These are phyloP conservation scores for Amphipoea oculea DNA, from an alignment of 2,888 invertebrate species.

Conservation along the genomic window DNA sequence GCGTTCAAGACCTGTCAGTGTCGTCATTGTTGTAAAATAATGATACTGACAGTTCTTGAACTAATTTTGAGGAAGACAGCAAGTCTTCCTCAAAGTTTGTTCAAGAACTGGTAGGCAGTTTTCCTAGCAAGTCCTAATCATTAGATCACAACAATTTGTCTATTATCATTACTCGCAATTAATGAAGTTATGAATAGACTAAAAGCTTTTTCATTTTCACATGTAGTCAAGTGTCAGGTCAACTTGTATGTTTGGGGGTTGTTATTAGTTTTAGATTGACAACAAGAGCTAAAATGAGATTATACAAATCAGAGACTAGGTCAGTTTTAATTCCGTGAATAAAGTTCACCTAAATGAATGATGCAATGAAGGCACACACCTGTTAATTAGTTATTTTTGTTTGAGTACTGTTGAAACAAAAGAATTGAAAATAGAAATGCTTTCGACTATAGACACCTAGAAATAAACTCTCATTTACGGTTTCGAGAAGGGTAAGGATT, in stretches of 20 bases:
- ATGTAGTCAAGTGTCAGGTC: not conserved
- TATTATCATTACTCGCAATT: not conserved
- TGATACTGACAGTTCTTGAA: not conserved
- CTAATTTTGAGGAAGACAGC: conserved; percentile 5
- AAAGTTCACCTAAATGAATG: not conserved
- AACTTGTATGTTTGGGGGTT: not conserved
- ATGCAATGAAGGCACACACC: not conserved
- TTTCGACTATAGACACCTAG: not conserved
- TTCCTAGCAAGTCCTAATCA: not conserved
- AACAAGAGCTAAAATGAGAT: not conserved
- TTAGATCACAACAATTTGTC: not conserved
- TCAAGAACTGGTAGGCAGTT: not conserved
- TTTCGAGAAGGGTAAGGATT: conserved; percentile 4
- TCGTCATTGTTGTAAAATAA: not conserved
- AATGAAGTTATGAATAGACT: not conserved
- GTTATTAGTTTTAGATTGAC: not conserved
- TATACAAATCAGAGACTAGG: not conserved
- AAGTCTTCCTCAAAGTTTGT: not conserved
- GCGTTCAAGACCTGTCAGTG: not conserved
- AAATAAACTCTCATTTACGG: conserved; percentile 15
- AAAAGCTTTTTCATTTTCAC: not conserved
- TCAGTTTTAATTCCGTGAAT: not conserved
- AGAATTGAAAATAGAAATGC: conserved; percentile 10
- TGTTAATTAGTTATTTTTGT: not conserved
- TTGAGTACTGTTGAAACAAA: conserved; percentile 7